These are phyloP conservation scores for Apis mellifera DNA, from an alignment of 1,140 invertebrate species.

Conservation along the genomic window DNA sequence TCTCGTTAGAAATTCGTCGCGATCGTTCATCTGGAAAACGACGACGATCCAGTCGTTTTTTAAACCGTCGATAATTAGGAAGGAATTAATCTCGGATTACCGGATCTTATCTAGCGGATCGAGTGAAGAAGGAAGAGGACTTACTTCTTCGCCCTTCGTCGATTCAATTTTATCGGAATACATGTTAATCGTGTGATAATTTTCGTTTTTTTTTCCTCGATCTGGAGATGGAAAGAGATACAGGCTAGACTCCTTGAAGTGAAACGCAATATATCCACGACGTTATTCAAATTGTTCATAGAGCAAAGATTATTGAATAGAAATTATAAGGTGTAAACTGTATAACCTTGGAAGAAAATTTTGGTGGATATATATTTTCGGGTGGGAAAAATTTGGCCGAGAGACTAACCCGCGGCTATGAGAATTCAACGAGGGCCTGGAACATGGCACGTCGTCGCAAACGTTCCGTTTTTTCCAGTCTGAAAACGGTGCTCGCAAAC, in stretches of 20 bases:
- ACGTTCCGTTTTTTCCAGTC: constrained; percentile 3
- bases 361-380: not conserved
- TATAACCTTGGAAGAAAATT: constrained; percentile 12
- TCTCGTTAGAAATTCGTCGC: not conserved
- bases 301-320: not conserved
- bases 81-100: too few species aligned
- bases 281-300: constrained; percentile 41
- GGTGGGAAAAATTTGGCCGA: not conserved
- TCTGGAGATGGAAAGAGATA: not conserved
- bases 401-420: not conserved
- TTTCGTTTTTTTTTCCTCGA: not conserved
- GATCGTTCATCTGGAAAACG: constrained; percentile 25
- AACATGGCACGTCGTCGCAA: constrained; percentile 42
- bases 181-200: constrained; percentile 8
- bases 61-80: too few species aligned
- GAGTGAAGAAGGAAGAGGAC: not conserved
- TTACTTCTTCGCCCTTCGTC: not conserved
- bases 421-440: not conserved
- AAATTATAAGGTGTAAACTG: constrained; percentile 10
- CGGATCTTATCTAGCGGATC: too few species aligned
- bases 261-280: not conserved
- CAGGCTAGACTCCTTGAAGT: constrained; percentile 5
- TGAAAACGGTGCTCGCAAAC: constrained; percentile 18
- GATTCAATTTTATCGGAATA: constrained; percentile 14
- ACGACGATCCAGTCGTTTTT: too few species aligned